These are phyloP conservation scores for Mirza zaza DNA, from an alignment of 2,113 vertebrate genomes.

Conservation along the genomic window DNA sequence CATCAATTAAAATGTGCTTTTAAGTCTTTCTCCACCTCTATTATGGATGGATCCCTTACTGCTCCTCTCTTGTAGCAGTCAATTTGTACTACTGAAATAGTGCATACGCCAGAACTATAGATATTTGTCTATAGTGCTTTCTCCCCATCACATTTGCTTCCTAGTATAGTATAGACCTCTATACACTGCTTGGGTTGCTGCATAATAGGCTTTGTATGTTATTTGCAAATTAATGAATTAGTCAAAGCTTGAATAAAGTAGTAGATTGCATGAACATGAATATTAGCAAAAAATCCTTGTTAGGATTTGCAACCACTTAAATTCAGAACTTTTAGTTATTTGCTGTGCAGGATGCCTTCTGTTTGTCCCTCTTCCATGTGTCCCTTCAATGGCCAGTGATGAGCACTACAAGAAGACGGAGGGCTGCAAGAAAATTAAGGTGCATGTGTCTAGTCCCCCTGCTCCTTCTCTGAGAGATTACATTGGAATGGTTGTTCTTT, in stretches of 20 bases:
- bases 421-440: background rate
- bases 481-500: background rate
- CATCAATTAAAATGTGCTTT: background rate
- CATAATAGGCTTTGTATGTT: background rate
- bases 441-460: fast-evolving
- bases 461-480: background rate
- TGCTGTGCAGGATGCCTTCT: background rate
- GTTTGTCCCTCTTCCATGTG: background rate
- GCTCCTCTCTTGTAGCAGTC: background rate
- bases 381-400: background rate
- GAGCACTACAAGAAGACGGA: background rate
- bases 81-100: background rate
- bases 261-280: background rate
- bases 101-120: background rate
- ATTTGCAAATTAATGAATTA: background rate
- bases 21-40: background rate
- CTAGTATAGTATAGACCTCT: background rate
- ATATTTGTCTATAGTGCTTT: background rate
- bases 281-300: background rate
- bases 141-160: background rate
- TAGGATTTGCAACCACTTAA: background rate
- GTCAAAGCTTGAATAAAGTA: background rate
- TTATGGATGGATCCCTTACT: background rate
- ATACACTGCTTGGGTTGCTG: background rate
- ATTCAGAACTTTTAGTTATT: background rate